Percentiles rank a stretch among this genome's conserved stretches.
Evolutionary conservation across 2,113 vertebrate species (phyloP).

Genomic region (Elanus axillaris): DNA sequence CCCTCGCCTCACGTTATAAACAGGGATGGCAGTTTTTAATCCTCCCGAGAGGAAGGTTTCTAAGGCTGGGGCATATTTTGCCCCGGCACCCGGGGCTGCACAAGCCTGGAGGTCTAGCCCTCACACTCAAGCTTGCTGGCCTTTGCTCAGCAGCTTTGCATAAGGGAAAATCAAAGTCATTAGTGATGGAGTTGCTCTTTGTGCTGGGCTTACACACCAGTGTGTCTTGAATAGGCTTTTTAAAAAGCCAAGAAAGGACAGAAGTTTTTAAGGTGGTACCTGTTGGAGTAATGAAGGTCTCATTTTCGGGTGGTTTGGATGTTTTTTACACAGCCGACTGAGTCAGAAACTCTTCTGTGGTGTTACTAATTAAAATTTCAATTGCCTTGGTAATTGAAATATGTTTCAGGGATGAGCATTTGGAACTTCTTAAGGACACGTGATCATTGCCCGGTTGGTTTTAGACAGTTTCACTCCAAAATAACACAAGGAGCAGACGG

Average conservation of each 20-base stretch:
- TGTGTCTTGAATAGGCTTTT: neutral
- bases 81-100: neutral
- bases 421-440: neutral
- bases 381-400: conserved; percentile 36
- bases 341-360: neutral
- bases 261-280: neutral
- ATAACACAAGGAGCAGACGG: neutral
- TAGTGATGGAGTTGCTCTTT: too few relatives aligned
- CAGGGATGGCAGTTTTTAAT: rapidly evolving
- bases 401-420: conserved; percentile 19
- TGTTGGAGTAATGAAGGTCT: neutral
- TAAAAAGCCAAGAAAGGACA: neutral
- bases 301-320: neutral
- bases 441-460: neutral
- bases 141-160: neutral
- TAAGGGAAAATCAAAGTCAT: neutral
- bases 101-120: neutral
- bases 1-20: rapidly evolving
- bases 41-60: neutral
- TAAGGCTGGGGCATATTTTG: too few relatives aligned
- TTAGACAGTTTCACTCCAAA: neutral
- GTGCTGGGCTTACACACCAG: neutral
- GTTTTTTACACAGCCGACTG: neutral
- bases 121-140: rapidly evolving
- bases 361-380: conserved; percentile 16